Evolutionary conservation across 2,797 vertebrate species (phyloP), one percentile per base, ranked within the genome.

Genomic region (Stomatorhinus walkeri): DNA sequence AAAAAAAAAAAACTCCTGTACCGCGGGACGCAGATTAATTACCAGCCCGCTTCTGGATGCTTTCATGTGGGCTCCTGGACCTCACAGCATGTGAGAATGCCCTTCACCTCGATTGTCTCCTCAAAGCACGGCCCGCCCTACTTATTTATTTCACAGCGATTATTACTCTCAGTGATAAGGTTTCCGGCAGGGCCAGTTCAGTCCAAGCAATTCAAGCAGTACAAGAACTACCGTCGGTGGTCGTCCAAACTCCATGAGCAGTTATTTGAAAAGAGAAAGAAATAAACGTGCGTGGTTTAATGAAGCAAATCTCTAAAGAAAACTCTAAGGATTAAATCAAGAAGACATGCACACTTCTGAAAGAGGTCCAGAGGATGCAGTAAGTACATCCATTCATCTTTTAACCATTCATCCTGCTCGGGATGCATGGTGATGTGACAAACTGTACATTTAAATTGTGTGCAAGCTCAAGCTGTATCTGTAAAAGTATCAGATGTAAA

Each of bases 1-100:
- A 72, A 87, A 81, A 32, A 52, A 81, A 81, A 81, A 81, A 79
- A 43, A 49, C 2, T 16, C 9, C 61, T 1, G 88, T 72, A 56
- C 40, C 88, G 72, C 72, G 40, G 61, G 87, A 87, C 87, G n/a
- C 61, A 48, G 22, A 87, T 64, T 87, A 87, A 87, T 87, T 68
- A 87, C 59, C 40, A 46, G 46, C 48, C 46, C 28, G 43, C 46
- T 72, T 24, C 43, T 16, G 43, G 61, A 87, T 68, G n/a, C n/a
- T 48, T 43, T 43, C n/a, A 16, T 19, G n/a, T 64, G 87, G 59
- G 61, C 46, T 61, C 61, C 43, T 48, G 36, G 59, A 64, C 59
- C 43, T 46, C 12, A 40, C 59, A 72, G 87, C 8, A 49, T 48
- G 59, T 40, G 40, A 72, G 40, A 24, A 72, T 72, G 61, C 22